phyloP scores from a whole-genome alignment of 2,113 vertebrate species.

The Pampusana beccarii region DNA sequence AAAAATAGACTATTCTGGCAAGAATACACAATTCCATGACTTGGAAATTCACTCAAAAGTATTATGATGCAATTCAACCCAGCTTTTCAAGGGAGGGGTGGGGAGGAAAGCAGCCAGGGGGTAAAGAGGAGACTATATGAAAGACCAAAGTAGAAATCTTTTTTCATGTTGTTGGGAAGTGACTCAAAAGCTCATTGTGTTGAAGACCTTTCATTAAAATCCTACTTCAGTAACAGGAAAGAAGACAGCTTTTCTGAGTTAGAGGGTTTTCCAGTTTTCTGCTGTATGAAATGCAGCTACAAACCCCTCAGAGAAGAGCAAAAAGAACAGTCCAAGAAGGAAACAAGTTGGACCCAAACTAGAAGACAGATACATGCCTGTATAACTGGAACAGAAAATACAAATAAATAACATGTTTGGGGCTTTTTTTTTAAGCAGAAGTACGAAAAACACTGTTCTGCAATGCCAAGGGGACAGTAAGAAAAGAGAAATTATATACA shows the following conservation, averaged over 20 bases:
- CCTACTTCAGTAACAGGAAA: not conserved
- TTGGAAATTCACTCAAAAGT: not conserved
- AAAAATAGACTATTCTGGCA: constrained; percentile 40
- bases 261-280: constrained; percentile 8
- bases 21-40: not conserved
- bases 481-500: not conserved
- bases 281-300: not conserved
- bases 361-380: not conserved
- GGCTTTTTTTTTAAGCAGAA: not conserved
- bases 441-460: not conserved
- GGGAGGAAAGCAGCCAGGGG: not conserved
- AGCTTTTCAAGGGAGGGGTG: not conserved
- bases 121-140: not conserved
- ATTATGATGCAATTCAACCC: not conserved
- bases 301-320: not conserved
- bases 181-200: constrained; percentile 10
- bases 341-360: not conserved
- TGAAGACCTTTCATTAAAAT: constrained; percentile 10
- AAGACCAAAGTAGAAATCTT: not conserved
- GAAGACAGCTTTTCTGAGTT: constrained; percentile 43
- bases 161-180: not conserved
- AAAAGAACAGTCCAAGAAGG: not conserved
- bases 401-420: not conserved
- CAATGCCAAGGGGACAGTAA: not conserved
- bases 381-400: not conserved